Conservation (phyloP, 2,888 invertebrate species). For the Dermolepida albohirtum region DNA sequence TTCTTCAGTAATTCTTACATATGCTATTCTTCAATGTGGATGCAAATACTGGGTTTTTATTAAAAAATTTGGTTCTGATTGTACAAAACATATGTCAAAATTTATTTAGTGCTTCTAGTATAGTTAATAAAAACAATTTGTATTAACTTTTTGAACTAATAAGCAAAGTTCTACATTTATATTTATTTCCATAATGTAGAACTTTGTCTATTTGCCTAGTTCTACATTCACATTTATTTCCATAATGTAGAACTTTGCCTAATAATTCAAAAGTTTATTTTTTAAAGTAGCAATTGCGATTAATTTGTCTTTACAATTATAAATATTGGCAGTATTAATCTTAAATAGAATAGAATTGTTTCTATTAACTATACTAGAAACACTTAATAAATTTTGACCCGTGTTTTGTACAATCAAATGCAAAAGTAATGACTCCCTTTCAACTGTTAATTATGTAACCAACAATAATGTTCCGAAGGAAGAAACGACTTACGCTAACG, state of each 20-base stretch:
- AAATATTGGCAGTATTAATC: constrained; percentile 37
- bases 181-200: too few species aligned
- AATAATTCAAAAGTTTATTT: constrained; percentile 36
- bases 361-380: constrained; percentile 25
- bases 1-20: too few species aligned
- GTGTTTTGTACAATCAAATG: constrained; percentile 41
- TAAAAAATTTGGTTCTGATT: too few species aligned
- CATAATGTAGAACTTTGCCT: constrained; percentile 16
- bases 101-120: constrained; percentile 12
- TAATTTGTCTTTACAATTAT: constrained; percentile 34
- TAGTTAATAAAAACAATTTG: constrained; percentile 35
- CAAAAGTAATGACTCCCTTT: too few species aligned
- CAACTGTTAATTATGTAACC: too few species aligned
- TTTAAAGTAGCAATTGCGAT: constrained; percentile 38
- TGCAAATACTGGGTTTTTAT: too few species aligned
- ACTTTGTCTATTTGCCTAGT: too few species aligned
- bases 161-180: too few species aligned
- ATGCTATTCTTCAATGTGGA: too few species aligned
- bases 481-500: too few species aligned
- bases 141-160: constrained; percentile 36
- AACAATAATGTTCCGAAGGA: too few species aligned
- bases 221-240: too few species aligned
- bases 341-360: constrained; percentile 39
- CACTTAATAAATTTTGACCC: constrained; percentile 36
- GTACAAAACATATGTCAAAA: constrained; percentile 42